Evolutionary conservation across 2,797 vertebrate species (phyloP).

Genomic region (Luscinia megarhynchos): DNA sequence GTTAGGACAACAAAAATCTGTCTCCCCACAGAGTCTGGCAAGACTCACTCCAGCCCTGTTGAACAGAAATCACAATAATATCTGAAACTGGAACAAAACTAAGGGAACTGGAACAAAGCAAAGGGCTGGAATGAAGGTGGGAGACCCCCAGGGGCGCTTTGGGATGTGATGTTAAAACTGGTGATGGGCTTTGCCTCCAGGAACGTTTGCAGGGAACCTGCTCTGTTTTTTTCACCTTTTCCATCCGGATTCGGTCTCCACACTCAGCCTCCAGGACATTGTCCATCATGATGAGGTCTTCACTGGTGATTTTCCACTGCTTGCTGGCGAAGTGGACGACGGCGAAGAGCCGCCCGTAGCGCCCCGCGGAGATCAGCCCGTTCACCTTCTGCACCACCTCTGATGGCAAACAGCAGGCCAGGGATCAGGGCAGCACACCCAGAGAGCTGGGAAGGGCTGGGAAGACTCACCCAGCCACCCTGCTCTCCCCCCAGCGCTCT

Average conservation of each 20-base stretch:
- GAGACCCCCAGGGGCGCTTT: neutral
- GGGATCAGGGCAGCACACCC: neutral
- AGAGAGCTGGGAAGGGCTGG: neutral
- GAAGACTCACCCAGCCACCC: neutral
- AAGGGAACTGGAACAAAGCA: neutral
- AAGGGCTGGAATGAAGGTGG: neutral
- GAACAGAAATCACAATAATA: neutral
- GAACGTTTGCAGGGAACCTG: fast-evolving
- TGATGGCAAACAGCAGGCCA: constrained; percentile 32
- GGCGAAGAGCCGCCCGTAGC: constrained; percentile 89
- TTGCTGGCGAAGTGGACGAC: constrained; percentile 91
- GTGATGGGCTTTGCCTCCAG: neutral
- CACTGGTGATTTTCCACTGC: constrained; percentile 93
- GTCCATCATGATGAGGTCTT: constrained; percentile 91
- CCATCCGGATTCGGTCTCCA: constrained; percentile 89
- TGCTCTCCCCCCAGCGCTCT: neutral
- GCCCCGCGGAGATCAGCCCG: constrained; percentile 70
- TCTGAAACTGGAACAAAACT: neutral
- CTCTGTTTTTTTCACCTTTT: constrained; percentile 82
- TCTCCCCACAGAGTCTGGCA: neutral
- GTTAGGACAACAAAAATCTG: neutral
- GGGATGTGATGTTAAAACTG: fast-evolving
- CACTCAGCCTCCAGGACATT: constrained; percentile 85
- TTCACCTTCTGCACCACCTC: constrained; percentile 87
- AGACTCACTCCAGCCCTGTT: neutral